Evolutionary conservation across 2,113 vertebrate genomes (phyloP).

Genomic region (Bufo gargarizans): DNA sequence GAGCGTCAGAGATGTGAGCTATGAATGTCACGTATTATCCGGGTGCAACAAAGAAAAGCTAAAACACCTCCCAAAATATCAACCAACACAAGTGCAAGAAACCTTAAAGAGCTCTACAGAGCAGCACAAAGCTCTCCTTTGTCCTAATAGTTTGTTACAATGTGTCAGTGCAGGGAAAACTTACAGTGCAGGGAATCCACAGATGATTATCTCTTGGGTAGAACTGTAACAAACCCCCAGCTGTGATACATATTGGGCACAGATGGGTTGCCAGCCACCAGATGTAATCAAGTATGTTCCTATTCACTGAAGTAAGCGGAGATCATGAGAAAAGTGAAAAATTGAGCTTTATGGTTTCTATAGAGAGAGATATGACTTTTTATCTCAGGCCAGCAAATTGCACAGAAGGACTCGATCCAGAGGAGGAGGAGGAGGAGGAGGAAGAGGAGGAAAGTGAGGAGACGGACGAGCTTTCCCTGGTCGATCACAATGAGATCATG

Average conservation of each 20-base stretch:
- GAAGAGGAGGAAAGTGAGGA: constrained; percentile 76
- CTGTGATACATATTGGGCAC: neutral
- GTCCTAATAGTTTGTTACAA: neutral
- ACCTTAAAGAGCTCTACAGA: neutral
- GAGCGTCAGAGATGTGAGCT: neutral
- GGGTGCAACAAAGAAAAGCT: neutral
- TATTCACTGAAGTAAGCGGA: neutral
- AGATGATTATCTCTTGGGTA: neutral
- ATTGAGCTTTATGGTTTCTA: neutral
- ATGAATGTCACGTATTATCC: neutral
- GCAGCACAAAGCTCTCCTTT: neutral
- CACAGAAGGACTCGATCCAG: constrained; percentile 77
- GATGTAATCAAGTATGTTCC: neutral
- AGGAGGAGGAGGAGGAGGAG: constrained; percentile 74
- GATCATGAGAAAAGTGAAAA: neutral
- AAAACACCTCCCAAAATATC: neutral
- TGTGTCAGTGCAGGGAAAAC: neutral
- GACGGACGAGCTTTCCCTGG: constrained; percentile 93
- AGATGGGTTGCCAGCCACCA: too few species aligned
- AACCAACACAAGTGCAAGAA: neutral
- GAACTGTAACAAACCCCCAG: neutral
- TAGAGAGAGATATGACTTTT: neutral
- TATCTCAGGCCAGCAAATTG: constrained; percentile 78
- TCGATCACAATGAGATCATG: constrained; percentile 96
- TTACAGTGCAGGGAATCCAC: too few species aligned